Evolutionary conservation across 2,113 vertebrate genomes (phyloP), one percentile per base, ranked within the genome.

Genomic region (Corapipo altera): DNA sequence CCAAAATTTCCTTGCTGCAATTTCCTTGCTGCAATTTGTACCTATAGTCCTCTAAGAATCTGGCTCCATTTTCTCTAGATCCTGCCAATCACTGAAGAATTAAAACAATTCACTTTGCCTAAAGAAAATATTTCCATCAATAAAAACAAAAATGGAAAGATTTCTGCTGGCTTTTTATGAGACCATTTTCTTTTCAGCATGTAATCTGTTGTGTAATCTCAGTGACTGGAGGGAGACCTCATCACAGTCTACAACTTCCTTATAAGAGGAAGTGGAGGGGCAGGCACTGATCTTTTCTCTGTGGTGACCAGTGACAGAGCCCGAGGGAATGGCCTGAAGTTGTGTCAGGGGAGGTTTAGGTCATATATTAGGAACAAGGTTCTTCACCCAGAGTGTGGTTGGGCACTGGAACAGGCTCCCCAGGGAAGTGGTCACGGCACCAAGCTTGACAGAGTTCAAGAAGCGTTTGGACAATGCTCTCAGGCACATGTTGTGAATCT

Each of bases 111-210:
- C 17, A 26, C 16, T 93, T 85, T 82, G 8, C 43, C 69, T 67
- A 59, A 87, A 85, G n/a, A 71, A 89, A 81, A 64, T 20, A 0
- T 54, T 83, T 52, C 20, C 3, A 2, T 79, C 27, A 66, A 54
- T 46, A 59, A 72, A 77, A 82, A 11, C 2, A 41, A 32, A 81
- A 57, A 43, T 14, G 2, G 18, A 67, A 72, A 61, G 16, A 37
- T 28, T 84, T 69, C 44, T 75, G 14, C 26, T 79, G 20, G 12
- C 18, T 92, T 91, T 89, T 48, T 69, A 2, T 39, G 57, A 59
- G 33, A 24, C 10, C 0, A 0, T 73, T 90, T 85, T 73, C 12
- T 12, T 71, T 78, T 39, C 1, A 1, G 6, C 33, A 41, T 72
- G 27, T n/a, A n/a, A n/a, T n/a, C n/a, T 28, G 23, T 73, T 91